Conservation (phyloP, 2,113 vertebrate species). For the Corapipo altera region DNA sequence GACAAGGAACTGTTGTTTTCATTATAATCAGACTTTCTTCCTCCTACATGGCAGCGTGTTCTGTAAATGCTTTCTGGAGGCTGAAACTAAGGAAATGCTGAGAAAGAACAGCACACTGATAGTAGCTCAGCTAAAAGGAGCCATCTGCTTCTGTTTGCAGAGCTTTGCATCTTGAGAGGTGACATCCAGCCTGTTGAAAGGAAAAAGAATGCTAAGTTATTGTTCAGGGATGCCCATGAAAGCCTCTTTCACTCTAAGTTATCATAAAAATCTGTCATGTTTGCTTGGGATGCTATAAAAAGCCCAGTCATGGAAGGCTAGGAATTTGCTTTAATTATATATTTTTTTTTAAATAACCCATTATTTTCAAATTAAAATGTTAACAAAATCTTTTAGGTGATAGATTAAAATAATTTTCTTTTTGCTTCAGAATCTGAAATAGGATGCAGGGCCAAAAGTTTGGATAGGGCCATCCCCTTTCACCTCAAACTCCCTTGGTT, state of each 20-base stretch:
- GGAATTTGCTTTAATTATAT: neutral
- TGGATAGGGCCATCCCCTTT: neutral
- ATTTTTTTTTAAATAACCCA: neutral
- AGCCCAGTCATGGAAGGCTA: neutral
- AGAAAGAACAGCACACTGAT: constrained; percentile 33
- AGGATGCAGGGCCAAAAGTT: neutral
- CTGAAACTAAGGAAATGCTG: neutral
- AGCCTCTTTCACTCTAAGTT: neutral
- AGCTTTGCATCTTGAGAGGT: neutral
- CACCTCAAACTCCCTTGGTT: neutral
- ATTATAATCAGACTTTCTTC: neutral
- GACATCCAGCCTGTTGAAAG: neutral
- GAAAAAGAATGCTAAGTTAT: neutral
- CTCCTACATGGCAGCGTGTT: constrained; percentile 1
- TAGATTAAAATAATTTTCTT: neutral
- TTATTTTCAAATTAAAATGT: neutral
- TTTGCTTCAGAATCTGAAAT: neutral
- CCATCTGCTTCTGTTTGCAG: constrained; percentile 45
- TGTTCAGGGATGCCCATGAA: neutral
- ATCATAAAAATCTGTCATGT: neutral
- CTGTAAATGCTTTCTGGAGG: constrained; percentile 19
- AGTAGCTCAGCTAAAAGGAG: constrained; percentile 33
- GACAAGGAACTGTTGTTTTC: constrained; percentile 1
- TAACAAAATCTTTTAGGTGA: neutral
- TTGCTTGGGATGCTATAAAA: neutral